Evolutionary conservation across 2,888 invertebrate genomes (phyloP), one percentile per base, ranked within the genome.

Genomic region (Danaus chrysippus): DNA sequence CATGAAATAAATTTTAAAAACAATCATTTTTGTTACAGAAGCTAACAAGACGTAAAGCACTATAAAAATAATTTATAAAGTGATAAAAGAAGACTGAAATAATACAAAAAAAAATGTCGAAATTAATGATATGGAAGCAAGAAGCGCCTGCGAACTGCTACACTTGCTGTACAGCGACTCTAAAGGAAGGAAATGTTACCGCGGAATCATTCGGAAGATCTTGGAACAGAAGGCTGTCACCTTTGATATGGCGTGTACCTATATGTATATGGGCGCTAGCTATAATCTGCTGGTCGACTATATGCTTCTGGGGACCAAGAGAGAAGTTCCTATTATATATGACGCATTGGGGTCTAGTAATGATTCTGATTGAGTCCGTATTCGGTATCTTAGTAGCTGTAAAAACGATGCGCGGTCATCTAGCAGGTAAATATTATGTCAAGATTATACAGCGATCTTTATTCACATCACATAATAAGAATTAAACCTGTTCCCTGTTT

Each of bases 331-430:
- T 91, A 63, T 76, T 92, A 17, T 92, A 92, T 73, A 90, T 92
- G 83, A 92, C 92, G 6, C 91, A 92, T 70, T 92, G 92, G 92
- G 92, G 92, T 1, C 79, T 92, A 43, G 68, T 87, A 3, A 75
- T 91, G 59, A 82, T 91, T 54, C 75, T 86, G 56, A 62, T 84
- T 53, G 87, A 90, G 68, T 78, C 86, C 0, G 67, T 78, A 10
- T 84, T 90, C 62, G 90, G 89, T 13, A 83, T 88, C 65, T 62
- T 81, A 17, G 86, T 87, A 9, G 75, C 83, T 56, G 67, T 83
- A 17, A 81, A 76, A 69, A 73, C 73, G 66, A 73, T 74, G 41
- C 75, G 69, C 44, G 76, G 70, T 68, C 69, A 71, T 54, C 71
- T 78, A 64, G 64, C 78, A 68, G 87, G 87, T 87, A 71, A 74